Evolutionary conservation across 2,797 vertebrate species (phyloP).

Genomic region (Sciaenops ocellatus): DNA sequence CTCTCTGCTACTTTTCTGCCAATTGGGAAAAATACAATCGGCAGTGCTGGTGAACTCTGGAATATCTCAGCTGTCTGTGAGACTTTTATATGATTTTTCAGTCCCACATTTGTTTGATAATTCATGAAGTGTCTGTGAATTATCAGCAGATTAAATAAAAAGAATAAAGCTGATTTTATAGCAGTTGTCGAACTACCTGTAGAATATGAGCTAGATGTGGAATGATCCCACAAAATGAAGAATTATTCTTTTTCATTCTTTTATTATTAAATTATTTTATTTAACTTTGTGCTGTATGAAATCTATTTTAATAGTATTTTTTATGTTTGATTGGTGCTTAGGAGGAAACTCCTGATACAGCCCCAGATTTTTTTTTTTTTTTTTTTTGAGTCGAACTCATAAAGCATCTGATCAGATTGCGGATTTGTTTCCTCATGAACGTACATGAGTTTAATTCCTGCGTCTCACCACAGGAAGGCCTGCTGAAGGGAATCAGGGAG

Average conservation of each 20-base stretch:
- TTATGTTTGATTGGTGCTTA: too few species aligned
- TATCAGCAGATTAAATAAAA: not conserved
- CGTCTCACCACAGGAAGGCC: constrained; percentile 71
- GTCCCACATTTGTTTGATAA: not conserved
- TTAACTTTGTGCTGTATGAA: too few species aligned
- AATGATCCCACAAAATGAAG: not conserved
- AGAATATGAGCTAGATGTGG: not conserved
- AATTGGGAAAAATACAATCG: not conserved
- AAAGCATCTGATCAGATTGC: constrained; percentile 8
- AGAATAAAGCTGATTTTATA: not conserved
- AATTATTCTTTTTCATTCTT: not conserved
- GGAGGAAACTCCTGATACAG: too few species aligned
- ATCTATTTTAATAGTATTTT: too few species aligned
- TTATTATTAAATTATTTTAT: too few species aligned
- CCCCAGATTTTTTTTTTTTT: not conserved
- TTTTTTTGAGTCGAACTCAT: not conserved
- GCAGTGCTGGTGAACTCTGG: not conserved
- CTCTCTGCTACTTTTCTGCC: not conserved
- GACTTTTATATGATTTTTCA: not conserved
- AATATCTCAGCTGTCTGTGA: not conserved
- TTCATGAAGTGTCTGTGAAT: not conserved
- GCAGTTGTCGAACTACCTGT: not conserved
- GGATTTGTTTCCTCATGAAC: constrained; percentile 5
- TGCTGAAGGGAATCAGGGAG: constrained; percentile 78
- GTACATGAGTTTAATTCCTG: constrained; percentile 32